phyloP scores from a whole-genome alignment of 2,113 vertebrate species.

The Bungarus multicinctus region DNA sequence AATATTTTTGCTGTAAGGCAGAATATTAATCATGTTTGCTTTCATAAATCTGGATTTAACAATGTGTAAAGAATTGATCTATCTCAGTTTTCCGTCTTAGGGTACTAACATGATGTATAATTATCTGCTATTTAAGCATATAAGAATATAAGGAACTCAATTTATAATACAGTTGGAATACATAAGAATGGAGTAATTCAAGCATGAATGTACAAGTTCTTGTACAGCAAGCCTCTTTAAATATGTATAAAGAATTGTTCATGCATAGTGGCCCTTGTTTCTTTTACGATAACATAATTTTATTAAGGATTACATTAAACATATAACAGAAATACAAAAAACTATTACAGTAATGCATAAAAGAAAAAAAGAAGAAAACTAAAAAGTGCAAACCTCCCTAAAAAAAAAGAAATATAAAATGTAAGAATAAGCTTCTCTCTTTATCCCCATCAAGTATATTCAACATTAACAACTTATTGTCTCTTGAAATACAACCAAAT shows the following conservation, averaged over 20 bases:
- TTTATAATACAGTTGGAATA: slow-evolving; percentile 3
- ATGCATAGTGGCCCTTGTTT: not conserved
- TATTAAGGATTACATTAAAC: not conserved
- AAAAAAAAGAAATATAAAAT: not conserved
- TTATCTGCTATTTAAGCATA: slow-evolving; percentile 26
- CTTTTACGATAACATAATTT: not conserved
- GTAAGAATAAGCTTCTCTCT: not conserved
- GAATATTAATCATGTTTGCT: slow-evolving; percentile 42
- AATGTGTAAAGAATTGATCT: slow-evolving; percentile 46
- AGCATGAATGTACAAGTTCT: not conserved
- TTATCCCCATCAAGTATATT: not conserved
- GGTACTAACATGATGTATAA: not conserved
- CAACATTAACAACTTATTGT: not conserved
- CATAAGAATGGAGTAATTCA: slow-evolving; percentile 29
- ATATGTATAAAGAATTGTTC: not conserved
- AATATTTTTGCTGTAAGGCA: slow-evolving; percentile 14
- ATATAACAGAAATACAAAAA: not conserved
- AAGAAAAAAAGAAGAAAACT: not conserved
- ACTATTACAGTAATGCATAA: not conserved
- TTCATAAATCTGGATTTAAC: slow-evolving; percentile 42
- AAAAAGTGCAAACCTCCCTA: not conserved
- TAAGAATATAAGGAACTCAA: slow-evolving; percentile 8
- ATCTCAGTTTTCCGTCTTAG: slow-evolving; percentile 25
- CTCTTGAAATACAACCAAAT: not conserved
- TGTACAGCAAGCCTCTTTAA: not conserved